Evolutionary conservation across 1,140 invertebrate genomes (phyloP).

Genomic region (Coenobita brevimanus): DNA sequence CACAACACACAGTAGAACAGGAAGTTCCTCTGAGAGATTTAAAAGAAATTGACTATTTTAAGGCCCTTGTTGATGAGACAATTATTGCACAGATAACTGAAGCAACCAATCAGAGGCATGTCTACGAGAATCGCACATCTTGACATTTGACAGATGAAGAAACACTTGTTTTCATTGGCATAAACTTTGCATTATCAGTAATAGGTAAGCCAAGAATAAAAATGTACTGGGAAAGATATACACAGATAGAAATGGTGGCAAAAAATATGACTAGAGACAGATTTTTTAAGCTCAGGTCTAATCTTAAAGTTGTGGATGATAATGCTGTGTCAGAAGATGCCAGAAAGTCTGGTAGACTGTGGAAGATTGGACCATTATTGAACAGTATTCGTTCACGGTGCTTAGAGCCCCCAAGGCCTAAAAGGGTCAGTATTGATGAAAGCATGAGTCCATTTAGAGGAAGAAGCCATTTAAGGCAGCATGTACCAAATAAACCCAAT

Average conservation of each 20-base stretch:
- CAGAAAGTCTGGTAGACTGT: neutral
- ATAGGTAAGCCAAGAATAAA: neutral
- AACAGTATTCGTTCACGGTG: neutral
- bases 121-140: neutral
- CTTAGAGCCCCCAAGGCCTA: neutral
- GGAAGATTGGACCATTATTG: neutral
- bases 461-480: neutral
- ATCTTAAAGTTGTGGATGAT: neutral
- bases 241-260: neutral
- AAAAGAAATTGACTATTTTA: neutral
- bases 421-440: neutral
- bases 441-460: constrained; percentile 9
- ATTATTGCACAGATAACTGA: neutral
- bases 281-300: neutral
- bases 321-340: neutral
- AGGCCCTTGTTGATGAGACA: neutral
- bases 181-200: neutral
- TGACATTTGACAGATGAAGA: neutral
- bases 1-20: too few relatives aligned
- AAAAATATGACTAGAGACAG: neutral
- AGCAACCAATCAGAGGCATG: neutral
- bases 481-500: neutral
- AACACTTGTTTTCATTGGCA: neutral
- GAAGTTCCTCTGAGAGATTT: too few relatives aligned
- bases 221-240: too few relatives aligned